These are phyloP conservation scores for Vollenhovia emeryi DNA, from an alignment of 1,140 invertebrate genomes.

Conservation along the genomic window DNA sequence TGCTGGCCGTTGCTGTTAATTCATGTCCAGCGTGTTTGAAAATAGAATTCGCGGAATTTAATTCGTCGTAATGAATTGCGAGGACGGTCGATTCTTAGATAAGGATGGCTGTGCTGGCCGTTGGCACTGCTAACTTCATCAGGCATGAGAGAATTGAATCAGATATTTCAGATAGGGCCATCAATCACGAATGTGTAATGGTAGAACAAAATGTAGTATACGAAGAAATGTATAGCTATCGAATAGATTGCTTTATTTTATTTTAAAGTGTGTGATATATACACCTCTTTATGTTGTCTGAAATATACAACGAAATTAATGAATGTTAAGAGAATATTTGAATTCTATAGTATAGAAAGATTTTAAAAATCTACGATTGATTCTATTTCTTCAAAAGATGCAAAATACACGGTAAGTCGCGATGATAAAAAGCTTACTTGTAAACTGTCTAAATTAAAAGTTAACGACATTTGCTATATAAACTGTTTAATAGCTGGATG, in stretches of 20 bases:
- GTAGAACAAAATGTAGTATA: not conserved
- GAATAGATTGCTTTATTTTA: not conserved
- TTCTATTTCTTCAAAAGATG: not conserved
- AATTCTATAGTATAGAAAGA: not conserved
- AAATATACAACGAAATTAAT: not conserved
- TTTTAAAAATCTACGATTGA: not conserved
- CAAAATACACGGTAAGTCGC: not conserved
- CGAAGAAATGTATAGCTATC: not conserved
- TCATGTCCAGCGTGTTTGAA: constrained; percentile 21
- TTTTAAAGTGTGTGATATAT: not conserved
- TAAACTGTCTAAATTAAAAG: not conserved
- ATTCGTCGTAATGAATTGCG: constrained; percentile 44
- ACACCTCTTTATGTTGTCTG: not conserved
- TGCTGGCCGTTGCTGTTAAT: constrained; percentile 51
- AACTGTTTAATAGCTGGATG: constrained; percentile 32
- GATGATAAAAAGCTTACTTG: not conserved
- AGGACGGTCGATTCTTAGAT: constrained; percentile 18
- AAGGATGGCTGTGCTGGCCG: not conserved
- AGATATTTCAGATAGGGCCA: not conserved
- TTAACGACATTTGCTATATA: constrained; percentile 40
- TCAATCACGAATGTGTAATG: not conserved
- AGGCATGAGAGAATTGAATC: constrained; percentile 35
- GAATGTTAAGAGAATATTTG: not conserved
- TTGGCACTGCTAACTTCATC: constrained; percentile 31
- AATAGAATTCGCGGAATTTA: constrained; percentile 70